Conservation (phyloP, 2,888 invertebrate genomes). For the Macrosiphum euphorbiae region DNA sequence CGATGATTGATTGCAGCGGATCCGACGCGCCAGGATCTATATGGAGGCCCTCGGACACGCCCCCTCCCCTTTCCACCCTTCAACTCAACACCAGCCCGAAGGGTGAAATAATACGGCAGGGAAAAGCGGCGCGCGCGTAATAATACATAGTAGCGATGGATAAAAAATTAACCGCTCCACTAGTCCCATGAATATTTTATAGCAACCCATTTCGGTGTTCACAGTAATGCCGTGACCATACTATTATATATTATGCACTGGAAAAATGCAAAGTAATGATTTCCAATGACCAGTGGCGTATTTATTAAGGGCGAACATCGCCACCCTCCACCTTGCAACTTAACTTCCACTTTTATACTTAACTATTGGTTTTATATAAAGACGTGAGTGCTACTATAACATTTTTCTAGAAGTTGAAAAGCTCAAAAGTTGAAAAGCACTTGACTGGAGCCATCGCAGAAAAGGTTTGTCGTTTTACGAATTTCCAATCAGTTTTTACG, state of each 20-base stretch:
- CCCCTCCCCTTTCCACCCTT: neutral
- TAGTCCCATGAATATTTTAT: conserved; percentile 46
- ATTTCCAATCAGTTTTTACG: neutral
- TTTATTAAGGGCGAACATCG: neutral
- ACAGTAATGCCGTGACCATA: neutral
- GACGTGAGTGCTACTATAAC: neutral
- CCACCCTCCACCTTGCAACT: neutral
- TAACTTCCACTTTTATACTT: neutral
- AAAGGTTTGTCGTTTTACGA: neutral
- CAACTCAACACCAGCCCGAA: neutral
- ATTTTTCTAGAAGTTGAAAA: neutral
- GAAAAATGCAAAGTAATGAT: neutral
- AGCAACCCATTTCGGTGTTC: neutral
- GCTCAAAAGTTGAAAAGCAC: neutral
- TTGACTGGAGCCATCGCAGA: neutral
- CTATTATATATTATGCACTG: neutral
- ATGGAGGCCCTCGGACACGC: neutral
- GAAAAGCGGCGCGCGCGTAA: neutral
- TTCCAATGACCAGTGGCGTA: neutral
- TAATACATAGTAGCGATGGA: neutral
- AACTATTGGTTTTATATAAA: neutral
- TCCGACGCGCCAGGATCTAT: neutral
- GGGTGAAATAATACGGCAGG: neutral
- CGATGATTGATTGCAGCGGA: conserved; percentile 15
- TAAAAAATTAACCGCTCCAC: conserved; percentile 32